These are phyloP conservation scores for Urocynchramus pylzowi DNA, from an alignment of 2,113 vertebrate genomes.

Conservation along the genomic window DNA sequence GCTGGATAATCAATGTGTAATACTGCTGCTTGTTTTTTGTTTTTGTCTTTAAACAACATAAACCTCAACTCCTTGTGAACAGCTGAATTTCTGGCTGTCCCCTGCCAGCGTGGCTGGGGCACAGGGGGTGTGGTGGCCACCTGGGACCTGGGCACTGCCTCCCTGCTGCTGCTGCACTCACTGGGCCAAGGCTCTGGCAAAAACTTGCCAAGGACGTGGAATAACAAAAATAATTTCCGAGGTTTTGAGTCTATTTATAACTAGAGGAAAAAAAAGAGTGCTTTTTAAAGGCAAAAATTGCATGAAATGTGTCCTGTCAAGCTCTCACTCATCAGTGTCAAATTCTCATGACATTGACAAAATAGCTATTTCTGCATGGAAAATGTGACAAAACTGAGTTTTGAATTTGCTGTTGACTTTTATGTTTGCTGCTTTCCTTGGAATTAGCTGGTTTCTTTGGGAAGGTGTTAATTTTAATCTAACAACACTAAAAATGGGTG, in stretches of 20 bases:
- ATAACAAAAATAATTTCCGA: neutral
- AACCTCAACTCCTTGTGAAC: accelerated
- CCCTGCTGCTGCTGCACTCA: neutral
- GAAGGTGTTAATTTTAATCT: neutral
- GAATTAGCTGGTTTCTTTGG: neutral
- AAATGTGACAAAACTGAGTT: constrained; percentile 31
- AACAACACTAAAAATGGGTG: neutral
- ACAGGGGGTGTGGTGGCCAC: accelerated
- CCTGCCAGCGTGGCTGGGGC: neutral
- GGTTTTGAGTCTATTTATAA: constrained; percentile 32
- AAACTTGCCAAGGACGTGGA: neutral
- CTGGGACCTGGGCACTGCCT: neutral
- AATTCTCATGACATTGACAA: constrained; percentile 31
- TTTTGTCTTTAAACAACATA: neutral
- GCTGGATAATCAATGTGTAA: neutral
- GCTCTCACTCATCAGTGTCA: constrained; percentile 44
- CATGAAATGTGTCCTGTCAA: constrained; percentile 50
- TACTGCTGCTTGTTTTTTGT: neutral
- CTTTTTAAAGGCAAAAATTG: constrained; percentile 21
- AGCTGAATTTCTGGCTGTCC: neutral
- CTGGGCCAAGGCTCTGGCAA: neutral
- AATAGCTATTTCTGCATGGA: constrained; percentile 34
- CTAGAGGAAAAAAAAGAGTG: neutral
- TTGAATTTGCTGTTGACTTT: neutral
- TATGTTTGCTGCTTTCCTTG: neutral